These are phyloP conservation scores for Diarsia rubi DNA, from an alignment of 2,888 invertebrate species.

Conservation along the genomic window DNA sequence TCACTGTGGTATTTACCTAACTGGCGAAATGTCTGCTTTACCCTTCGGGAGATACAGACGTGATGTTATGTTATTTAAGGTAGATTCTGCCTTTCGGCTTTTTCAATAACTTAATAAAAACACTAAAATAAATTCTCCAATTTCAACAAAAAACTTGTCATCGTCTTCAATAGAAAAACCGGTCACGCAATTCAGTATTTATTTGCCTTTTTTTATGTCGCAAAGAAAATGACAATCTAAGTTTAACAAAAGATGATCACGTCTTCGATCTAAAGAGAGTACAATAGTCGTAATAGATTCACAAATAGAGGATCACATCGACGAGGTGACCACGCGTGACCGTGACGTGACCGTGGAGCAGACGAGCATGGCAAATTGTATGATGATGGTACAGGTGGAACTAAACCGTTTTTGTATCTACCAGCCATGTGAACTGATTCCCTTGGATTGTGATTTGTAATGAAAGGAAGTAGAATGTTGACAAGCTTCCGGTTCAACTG, in stretches of 20 bases:
- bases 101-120: neutral
- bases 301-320: constrained; percentile 31
- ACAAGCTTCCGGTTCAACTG: constrained; percentile 21
- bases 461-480: constrained; percentile 21
- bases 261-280: constrained; percentile 15
- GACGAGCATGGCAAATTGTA: constrained; percentile 52
- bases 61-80: neutral
- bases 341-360: constrained; percentile 16
- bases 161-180: constrained; percentile 4
- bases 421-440: constrained; percentile 50
- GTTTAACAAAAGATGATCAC: constrained; percentile 23
- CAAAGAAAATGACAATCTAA: constrained; percentile 20
- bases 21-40: too few species aligned
- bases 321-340: constrained; percentile 34
- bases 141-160: constrained; percentile 10
- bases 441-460: constrained; percentile 49
- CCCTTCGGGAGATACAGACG: neutral
- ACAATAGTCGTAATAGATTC: constrained; percentile 59
- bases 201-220: constrained; percentile 43
- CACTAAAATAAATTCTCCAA: neutral
- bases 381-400: constrained; percentile 54
- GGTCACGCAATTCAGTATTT: constrained; percentile 38
- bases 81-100: neutral
- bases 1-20: too few species aligned
- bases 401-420: constrained; percentile 55